phyloP scores from a whole-genome alignment of 2,888 invertebrate genomes.

The Drosophila paranaensis region DNA sequence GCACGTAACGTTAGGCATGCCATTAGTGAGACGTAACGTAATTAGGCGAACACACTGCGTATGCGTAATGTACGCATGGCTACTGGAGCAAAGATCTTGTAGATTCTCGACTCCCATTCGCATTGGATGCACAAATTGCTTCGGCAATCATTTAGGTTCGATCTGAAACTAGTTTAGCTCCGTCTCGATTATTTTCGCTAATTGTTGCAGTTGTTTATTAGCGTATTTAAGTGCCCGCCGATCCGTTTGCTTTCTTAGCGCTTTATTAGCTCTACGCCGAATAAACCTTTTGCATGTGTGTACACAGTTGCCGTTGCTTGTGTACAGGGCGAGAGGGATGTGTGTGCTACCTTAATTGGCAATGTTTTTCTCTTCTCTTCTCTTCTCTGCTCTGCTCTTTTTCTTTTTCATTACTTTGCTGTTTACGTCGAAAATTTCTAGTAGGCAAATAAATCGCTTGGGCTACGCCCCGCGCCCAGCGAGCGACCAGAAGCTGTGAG shows the following conservation, averaged over 20 bases:
- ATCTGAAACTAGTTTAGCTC: neutral
- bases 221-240: constrained; percentile 3
- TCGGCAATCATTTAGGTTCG: neutral
- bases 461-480: neutral
- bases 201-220: constrained; percentile 8
- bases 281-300: constrained; percentile 4
- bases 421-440: constrained; percentile 59
- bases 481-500: constrained; percentile 19
- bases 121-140: too few species aligned
- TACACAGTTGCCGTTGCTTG: constrained; percentile 6
- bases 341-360: constrained; percentile 39
- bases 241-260: neutral
- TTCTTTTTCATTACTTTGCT: constrained; percentile 36
- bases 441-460: constrained; percentile 62
- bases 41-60: neutral
- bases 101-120: too few species aligned
- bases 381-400: neutral
- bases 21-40: neutral
- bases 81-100: neutral
- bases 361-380: constrained; percentile 6
- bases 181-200: constrained; percentile 6
- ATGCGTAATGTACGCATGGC: neutral
- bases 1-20: neutral
- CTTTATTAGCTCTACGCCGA: constrained; percentile 13
- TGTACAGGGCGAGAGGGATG: constrained; percentile 1